Base-by-base conservation (phyloP, 2,888 invertebrate genomes). In the Tachina lurida region DNA sequence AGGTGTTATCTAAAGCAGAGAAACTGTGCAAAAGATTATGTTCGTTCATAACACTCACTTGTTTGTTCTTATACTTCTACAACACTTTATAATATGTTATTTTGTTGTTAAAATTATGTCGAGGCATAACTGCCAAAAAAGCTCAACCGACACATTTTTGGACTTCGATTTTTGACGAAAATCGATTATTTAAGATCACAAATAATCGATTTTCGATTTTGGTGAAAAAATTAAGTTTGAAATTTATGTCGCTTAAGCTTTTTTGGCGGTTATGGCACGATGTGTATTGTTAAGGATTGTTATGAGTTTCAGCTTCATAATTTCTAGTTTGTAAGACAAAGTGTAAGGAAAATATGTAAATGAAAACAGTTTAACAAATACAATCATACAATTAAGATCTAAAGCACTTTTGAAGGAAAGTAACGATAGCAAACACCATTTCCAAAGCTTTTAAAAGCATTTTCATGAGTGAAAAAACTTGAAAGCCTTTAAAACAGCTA, bases 41-140 rank as follows among this genome's bases (percentile, higher is more conserved):
- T 65, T 22, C 58, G 13, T 67, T 65, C 43, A 62, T 76, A 60
- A 19, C 58, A 43, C 60, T 17, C 49, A 43, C 31, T 76, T n/a
- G 47, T 39, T 47, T 67, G 15, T 10, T 45, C 8, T 17, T 1
- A 22, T n/a, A 12, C n/a, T 22, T 7, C 58, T 47, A 39, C 4
- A 54, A 7, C 47, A 58, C 77, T 77, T 76, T 15, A 56, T 56
- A 54, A 77, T 58, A 67, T 65, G 65, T 65, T 67, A 22, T 13
- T 31, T 31, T 7, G 17, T 17, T 56, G 39, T 31, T 76, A 4
- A 54, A 54, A 31, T 63, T 75, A 22, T 17, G 7, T 31, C 31
- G 31, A 31, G 31, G 0, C 31, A 31, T 31, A 31, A 31, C 0
- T 0, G 31, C 31, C 31, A 31, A 31, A 31, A 31, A 7, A 31